Base-by-base conservation (phyloP, 2,113 vertebrate species). In the Neofelis nebulosa region DNA sequence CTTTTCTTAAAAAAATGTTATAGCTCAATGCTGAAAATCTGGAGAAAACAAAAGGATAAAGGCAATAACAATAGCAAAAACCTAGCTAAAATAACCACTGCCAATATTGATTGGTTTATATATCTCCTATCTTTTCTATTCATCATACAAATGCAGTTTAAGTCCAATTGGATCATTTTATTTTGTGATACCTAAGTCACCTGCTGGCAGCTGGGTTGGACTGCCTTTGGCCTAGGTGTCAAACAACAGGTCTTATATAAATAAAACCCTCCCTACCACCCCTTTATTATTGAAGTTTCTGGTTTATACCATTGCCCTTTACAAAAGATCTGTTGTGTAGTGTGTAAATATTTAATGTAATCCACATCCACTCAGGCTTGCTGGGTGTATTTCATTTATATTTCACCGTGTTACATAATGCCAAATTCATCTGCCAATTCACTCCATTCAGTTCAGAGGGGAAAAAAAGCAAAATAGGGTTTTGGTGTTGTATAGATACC, bases 261-360 rank as follows among this genome's bases (percentile, higher is more conserved):
- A 93, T 38, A 92, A 95, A 97, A 74, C 74, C 41, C 23, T 74
- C 41, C 31, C 55, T 25, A 74, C 50, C 36, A 52, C 19, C 55
- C 91, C 93, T 95, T 96, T 89, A 89, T 93, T 96, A 86, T 14
- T 68, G 84, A 95, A 87, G 74, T 74, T 91, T 95, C 96, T 97
- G 73, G 93, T 86, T 98, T 94, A 91, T 87, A 97, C 96, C 94
- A 65, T 76, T 89, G 82, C 36, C 87, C 82, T 98, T 96, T 94
- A 97, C 95, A 89, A 97, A 98, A 98, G 96, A 96, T 92, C 95
- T 97, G 93, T 83, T 97, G 91, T 92, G 80, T 91, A 86, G 73
- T 63, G 73, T 91, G 45, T 98, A 98, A 98, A 97, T 98, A 98
- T 98, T 98, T 98, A 96, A 98, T 98, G 95, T 93, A 96, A 97